Evolutionary conservation across 2,113 vertebrate species (phyloP), one percentile per base, ranked within the genome.

Genomic region (Mystacornis crossleyi): DNA sequence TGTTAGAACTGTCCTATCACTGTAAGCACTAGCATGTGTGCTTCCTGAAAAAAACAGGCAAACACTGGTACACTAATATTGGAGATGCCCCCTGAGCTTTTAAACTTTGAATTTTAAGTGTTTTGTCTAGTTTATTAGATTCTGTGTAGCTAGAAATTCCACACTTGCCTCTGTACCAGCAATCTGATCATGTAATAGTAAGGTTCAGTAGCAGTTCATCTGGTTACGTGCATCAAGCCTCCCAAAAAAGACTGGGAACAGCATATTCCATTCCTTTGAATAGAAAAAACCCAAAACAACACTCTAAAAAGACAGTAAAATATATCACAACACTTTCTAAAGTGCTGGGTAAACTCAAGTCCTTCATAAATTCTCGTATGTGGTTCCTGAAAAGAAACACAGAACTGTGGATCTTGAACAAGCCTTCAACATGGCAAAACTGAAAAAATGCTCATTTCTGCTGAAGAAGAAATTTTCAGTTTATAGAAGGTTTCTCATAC

Each of bases 131-230:
- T 78, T 88, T 90, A 57, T 90, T 77, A 62, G 45, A 70, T 51
- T 72, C 64, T 66, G 20, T 54, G 74, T 57, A 38, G 53, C 36
- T 87, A 70, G 62, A 89, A 93, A 78, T 90, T 51, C 67, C 64
- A 58, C 4, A 4, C 10, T 57, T 5, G 3, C 50, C 67, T 66
- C 62, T n/a, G 58, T 47, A 89, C 36, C 42, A 90, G 60, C 69
- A 89, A 81, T 33, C 29, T 55, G 47, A 66, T 81, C 1, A 0
- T 29, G 43, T 54, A 82, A 58, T 33, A 80, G 23, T 38, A 83
- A 86, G 64, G 71, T 92, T 95, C 90, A 92, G 81, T 40, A 93
- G 26, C 42, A 95, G 90, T 89, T 92, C 82, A 50, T 66, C 42
- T 83, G 25, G 79, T 72, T 94, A 75, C 8, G 3, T 82, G 66